A percentile compares a stretch with the other conserved stretches of the same genome.
phyloP scores from a whole-genome alignment of 2,797 vertebrate genomes.

The Phoeniculus purpureus region DNA sequence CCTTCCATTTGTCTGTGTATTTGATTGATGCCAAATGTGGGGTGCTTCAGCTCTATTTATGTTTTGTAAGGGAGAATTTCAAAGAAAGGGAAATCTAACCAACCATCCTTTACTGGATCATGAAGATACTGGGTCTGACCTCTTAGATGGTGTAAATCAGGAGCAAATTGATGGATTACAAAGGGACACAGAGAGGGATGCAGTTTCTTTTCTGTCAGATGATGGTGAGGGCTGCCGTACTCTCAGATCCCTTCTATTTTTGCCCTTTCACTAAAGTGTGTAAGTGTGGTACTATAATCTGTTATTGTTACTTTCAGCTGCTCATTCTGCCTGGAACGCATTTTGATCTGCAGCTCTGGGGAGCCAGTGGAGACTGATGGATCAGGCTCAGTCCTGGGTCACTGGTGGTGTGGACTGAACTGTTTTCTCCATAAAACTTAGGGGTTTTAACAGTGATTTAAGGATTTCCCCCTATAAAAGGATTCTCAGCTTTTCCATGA shows the following conservation, averaged over 20 bases:
- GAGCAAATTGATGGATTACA: neutral
- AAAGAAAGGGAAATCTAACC: neutral
- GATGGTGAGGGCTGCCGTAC: neutral
- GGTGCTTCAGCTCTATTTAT: neutral
- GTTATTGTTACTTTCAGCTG: conserved; percentile 34
- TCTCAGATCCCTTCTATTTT: neutral
- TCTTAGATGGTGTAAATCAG: neutral
- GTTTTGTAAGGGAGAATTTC: neutral
- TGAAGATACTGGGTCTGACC: neutral
- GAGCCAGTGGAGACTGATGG: neutral
- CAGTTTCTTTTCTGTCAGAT: neutral
- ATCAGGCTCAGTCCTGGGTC: neutral
- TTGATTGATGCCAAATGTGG: neutral
- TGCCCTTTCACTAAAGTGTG: conserved; percentile 11
- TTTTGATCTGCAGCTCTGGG: neutral
- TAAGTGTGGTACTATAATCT: neutral
- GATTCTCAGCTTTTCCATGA: neutral
- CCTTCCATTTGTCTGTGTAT: neutral
- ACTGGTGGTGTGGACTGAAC: neutral
- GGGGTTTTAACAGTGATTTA: neutral
- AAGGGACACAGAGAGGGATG: neutral
- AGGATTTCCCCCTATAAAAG: neutral
- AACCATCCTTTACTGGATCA: neutral
- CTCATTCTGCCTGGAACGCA: conserved; percentile 3
- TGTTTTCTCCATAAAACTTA: neutral